Base-by-base conservation (phyloP, 2,797 vertebrate genomes). In the Pseudomugil tenellus region DNA sequence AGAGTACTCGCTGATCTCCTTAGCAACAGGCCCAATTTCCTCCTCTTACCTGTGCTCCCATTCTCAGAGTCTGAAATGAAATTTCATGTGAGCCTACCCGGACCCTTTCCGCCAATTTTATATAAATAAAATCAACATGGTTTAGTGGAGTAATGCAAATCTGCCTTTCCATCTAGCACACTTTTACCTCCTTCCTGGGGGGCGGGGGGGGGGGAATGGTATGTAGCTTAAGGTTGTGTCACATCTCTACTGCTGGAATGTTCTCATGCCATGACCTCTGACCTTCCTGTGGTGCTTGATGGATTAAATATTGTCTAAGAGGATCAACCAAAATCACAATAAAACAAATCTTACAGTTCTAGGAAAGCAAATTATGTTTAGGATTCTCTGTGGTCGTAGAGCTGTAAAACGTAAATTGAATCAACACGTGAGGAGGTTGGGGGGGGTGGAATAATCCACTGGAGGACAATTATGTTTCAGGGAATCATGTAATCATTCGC, bases 401-500 rank as follows among this genome's bases (percentile, higher is more conserved):
- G 46, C 11, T 29, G 29, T 60, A 14, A 68, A 70, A 64, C 28
- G 48, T 14, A 49, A 80, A 79, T 29, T 61, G 43, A 74, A 76
- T 67, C 26, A 72, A 65, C 59, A 67, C 51, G n/a, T 23, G 6
- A 32, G 51, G 51, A 19, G 8, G 5, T 32, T 4, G 8, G 32
- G 8, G 32, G 7, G 32, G 32, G 64, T 31, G 16, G 51, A 64
- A 5, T 58, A 41, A 53, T 60, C 39, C 51, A 68, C 4, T 14
- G 23, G 17, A 72, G 70, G 60, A 66, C 48, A 76, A 70, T 74
- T 68, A 67, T 17, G 41, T 76, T 75, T 63, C 32, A 68, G 46
- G 21, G 76, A 70, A 70, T 74, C 61, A 41, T 62, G 65, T 54
- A 65, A 80, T 77, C 21, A 77, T 61, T 63, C 53, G 52, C 56